Evolutionary conservation across 2,113 vertebrate genomes (phyloP), one percentile per base, ranked within the genome.

Genomic region (Nothobranchius furzeri): DNA sequence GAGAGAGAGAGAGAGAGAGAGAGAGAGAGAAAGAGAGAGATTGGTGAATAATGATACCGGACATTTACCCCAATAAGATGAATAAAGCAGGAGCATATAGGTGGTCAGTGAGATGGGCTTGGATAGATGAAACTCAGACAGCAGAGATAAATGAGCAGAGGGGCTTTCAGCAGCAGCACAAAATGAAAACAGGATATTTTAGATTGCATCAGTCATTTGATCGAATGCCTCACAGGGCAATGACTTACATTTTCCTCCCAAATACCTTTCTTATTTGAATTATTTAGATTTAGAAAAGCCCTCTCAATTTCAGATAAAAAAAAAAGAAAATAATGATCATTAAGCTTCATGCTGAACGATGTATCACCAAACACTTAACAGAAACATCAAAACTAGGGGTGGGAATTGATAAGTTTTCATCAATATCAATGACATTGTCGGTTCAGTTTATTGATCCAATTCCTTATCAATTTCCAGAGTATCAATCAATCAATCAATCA

Each of bases 41-140:
- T 48, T 76, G 65, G 51, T 59, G 36, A 43, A 59, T 59, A 57
- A 79, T 77, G 60, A 65, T 60, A 69, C 36, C 67, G 58, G 64
- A 74, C 61, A 20, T 51, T 52, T 45, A 56, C 25, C 11, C 43
- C 57, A 30, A 13, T 55, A 60, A 68, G 71, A 37, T 36, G 63
- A 43, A 48, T 13, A 37, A 66, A 56, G 52, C 61, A 56, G 5
- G 11, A 69, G 52, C 7, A 9, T 15, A 52, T 48, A 58, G 1
- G 60, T 59, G 70, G 68, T 46, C 61, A 25, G 54, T 46, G 59
- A 43, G 50, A 60, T 36, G 6, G 59, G 11, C 45, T 57, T 75
- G 73, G 77, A 77, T 82, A 74, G 71, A 78, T 76, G 62, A 54
- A 67, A 57, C 59, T 50, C 6, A 70, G 4, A 61, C 6, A 42